A percentile compares a stretch with the other conserved stretches of the same genome.
phyloP scores from a whole-genome alignment of 2,113 vertebrate genomes.

The Crotophaga sulcirostris region DNA sequence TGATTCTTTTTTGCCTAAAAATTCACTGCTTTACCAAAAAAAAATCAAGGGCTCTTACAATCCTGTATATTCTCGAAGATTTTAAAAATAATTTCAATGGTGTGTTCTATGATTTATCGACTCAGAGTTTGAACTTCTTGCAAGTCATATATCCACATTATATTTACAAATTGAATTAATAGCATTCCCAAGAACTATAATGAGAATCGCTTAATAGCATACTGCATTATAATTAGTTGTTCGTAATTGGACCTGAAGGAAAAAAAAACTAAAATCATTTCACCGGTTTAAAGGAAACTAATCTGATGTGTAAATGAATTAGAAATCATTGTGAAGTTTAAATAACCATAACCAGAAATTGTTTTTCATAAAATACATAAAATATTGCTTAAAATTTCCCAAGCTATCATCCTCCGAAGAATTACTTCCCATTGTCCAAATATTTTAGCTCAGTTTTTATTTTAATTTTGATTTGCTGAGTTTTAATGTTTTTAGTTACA shows the following conservation, averaged over 20 bases:
- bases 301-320: not conserved
- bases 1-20: rapidly evolving
- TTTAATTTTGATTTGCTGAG: not conserved
- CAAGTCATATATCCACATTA: not conserved
- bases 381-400: not conserved
- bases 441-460: not conserved
- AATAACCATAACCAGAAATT: not conserved
- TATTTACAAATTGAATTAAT: not conserved
- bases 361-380: not conserved
- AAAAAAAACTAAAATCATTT: not conserved
- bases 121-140: not conserved
- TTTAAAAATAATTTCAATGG: not conserved
- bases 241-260: not conserved
- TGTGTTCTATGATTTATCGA: not conserved
- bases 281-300: not conserved
- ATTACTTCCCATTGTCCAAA: not conserved
- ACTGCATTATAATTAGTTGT: not conserved
- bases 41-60: not conserved
- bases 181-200: not conserved
- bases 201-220: not conserved
- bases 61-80: not conserved
- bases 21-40: not conserved
- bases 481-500: not conserved
- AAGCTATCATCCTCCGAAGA: not conserved
- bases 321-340: not conserved